Base-by-base conservation (phyloP, 2,888 invertebrate genomes). In the Ischnura elegans region DNA sequence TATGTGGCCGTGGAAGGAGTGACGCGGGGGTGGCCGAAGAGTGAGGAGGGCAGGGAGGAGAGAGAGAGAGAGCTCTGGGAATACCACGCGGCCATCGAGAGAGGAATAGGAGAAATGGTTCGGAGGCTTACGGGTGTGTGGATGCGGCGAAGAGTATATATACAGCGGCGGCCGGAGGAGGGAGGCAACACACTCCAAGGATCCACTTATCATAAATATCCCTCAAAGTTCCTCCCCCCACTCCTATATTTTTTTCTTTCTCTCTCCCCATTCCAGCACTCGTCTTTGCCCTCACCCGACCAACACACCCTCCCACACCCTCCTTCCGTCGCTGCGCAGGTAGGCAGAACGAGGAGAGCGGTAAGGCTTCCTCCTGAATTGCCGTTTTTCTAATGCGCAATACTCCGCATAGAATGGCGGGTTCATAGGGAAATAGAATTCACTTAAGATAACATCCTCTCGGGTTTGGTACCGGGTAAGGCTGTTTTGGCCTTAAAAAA, bases 121-220 rank as follows among this genome's bases (percentile, higher is more conserved):
- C 61, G 61, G 61, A 19, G 51, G 51, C 19, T 51, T 51, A 51
- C 51, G 51, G 51, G 51, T 51, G 4, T 19, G 51, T 51, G 51
- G 51, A 51, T 51, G 51, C 51, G 61, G n/a, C n/a, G 61, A 25
- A 6, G 61, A 10, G n/a, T n/a, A n/a, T n/a, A n/a, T n/a, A n/a
- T n/a, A n/a, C n/a, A n/a, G n/a, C n/a, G n/a, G n/a, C 8, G n/a
- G n/a, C 61, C 3, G n/a, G 21, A n/a, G 10, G 25, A 61, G 21
- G 61, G 25, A 25, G 25, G 8, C 8, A 25, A 61, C n/a, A 87
- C 90, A 90, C 90, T n/a, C n/a, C 61, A 16, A 61, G 90, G 43
- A 90, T 43, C 90, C 90, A 90, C 90, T 90, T 66, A 90, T 90
- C 90, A 90, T 90, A 90, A 90, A 90, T 90, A 90, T 90, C 90